Base-by-base conservation (phyloP, 1,140 invertebrate species). In the Rhynchophorus ferrugineus region DNA sequence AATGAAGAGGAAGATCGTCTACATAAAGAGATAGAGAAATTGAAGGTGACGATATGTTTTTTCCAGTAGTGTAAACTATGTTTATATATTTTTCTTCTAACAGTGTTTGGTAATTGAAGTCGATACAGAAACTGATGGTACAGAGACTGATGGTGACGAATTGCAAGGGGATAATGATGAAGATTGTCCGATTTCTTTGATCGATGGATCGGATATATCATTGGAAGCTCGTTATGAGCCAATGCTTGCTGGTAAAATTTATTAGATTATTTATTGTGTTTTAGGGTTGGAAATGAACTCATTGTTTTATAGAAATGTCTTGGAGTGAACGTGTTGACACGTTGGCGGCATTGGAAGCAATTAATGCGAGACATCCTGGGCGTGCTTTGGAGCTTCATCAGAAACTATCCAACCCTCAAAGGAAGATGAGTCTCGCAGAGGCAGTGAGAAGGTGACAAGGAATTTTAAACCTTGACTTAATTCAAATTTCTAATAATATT, bases 341-440 rank as follows among this genome's bases (percentile, higher is more conserved):
- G 1, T 64, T 91, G 13, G 85, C 83, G 6, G 83, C 84, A 9
- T 69, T 89, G 9, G 79, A 87, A 61, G 85, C 81, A 1, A 70
- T 89, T 3, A 84, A 86, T n/a, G 80, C 82, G 0, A 78, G 91
- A 38, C 85, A 91, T 70, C 92, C 92, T 2, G 91, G 92, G 0
- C 77, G 91, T 54, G 91, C 90, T 1, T 77, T 92, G 42, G 89
- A 95, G 59, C 73, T 97, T 36, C 92, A 95, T 68, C 91, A 93
- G 61, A 96, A 96, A 69, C 69, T 96, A 0, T 95, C 91, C 0
- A 92, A 91, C 38, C 91, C 91, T 1, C 89, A 90, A 2, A 76
- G 91, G 42, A 84, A 89, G 60, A 80, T 87, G 50, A 90, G 83
- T 18, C 63, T 87, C 14, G 80, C 90, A 37, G 89, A 92, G 66